Percentiles rank a stretch among this genome's conserved stretches.
These are phyloP conservation scores for Anthopleura xanthogrammica DNA, from an alignment of 92 coral and sea anemone genomes.

Conservation along the genomic window DNA sequence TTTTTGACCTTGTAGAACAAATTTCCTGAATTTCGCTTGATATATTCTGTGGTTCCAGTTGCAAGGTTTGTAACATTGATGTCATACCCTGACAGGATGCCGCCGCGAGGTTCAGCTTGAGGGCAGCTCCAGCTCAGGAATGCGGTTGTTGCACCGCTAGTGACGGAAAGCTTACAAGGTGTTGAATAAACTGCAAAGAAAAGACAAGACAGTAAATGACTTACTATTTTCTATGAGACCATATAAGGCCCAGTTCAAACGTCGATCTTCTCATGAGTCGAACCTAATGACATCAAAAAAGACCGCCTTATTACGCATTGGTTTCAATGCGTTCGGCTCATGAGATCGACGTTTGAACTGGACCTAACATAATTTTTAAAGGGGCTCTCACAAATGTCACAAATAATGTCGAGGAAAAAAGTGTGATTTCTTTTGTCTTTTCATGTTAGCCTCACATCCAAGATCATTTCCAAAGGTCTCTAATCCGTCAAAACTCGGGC, in stretches of 20 bases:
- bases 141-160: neutral
- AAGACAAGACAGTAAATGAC: neutral
- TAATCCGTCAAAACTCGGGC: too few species aligned
- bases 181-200: slow-evolving; percentile 15
- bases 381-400: neutral
- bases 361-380: neutral
- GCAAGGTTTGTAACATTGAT: slow-evolving; percentile 4
- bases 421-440: too few species aligned
- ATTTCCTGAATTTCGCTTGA: neutral
- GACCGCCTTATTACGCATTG: too few species aligned
- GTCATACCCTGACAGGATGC: slow-evolving; percentile 17
- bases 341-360: too few species aligned
- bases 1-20: neutral
- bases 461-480: too few species aligned
- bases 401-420: too few species aligned
- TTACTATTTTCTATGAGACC: neutral
- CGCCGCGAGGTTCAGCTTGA: neutral
- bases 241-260: too few species aligned
- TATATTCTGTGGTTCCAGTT: neutral
- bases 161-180: slow-evolving; percentile 5
- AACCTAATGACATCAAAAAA: too few species aligned
- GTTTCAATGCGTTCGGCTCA: too few species aligned
- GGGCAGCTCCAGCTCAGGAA: slow-evolving; percentile 10
- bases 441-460: too few species aligned
- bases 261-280: too few species aligned